phyloP scores from a whole-genome alignment of 2,113 vertebrate genomes.

The Sarotherodon lohbergeri region DNA sequence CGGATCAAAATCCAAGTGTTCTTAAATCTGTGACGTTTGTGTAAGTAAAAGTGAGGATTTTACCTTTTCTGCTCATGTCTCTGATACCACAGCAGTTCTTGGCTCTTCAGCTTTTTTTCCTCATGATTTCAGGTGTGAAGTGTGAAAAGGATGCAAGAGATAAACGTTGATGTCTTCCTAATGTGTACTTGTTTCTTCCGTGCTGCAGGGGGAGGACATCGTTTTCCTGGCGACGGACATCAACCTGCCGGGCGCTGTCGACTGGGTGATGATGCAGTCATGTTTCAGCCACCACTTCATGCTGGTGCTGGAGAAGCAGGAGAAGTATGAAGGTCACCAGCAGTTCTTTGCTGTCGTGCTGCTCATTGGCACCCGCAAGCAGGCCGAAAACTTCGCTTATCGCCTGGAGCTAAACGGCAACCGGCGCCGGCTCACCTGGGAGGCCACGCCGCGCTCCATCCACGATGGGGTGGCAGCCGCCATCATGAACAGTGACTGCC shows the following conservation, averaged over 20 bases:
- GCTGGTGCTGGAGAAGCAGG: slow-evolving; percentile 78
- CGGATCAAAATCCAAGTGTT: neutral
- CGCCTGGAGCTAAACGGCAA: slow-evolving; percentile 76
- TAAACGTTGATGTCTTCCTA: neutral
- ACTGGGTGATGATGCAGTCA: slow-evolving; percentile 82
- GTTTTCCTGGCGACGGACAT: slow-evolving; percentile 78
- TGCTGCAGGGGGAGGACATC: slow-evolving; percentile 73
- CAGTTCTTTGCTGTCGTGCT: slow-evolving; percentile 78
- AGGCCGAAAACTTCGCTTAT: slow-evolving; percentile 76
- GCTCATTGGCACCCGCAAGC: slow-evolving; percentile 74
- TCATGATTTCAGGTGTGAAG: neutral
- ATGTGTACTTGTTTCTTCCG: neutral
- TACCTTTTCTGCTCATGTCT: neutral
- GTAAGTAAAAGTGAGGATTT: neutral
- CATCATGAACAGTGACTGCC: slow-evolving; percentile 77
- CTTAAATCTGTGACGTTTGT: neutral
- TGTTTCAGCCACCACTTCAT: slow-evolving; percentile 79
- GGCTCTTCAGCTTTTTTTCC: fast-evolving
- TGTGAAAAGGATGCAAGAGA: neutral
- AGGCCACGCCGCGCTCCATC: slow-evolving; percentile 77
- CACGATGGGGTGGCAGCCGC: slow-evolving; percentile 72
- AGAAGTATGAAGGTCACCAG: slow-evolving; percentile 76
- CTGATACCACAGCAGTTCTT: neutral
- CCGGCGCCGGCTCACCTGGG: slow-evolving; percentile 76
- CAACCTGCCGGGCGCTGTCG: slow-evolving; percentile 73